Conservation (phyloP, 2,797 vertebrate genomes). For the Hirundo rustica region DNA sequence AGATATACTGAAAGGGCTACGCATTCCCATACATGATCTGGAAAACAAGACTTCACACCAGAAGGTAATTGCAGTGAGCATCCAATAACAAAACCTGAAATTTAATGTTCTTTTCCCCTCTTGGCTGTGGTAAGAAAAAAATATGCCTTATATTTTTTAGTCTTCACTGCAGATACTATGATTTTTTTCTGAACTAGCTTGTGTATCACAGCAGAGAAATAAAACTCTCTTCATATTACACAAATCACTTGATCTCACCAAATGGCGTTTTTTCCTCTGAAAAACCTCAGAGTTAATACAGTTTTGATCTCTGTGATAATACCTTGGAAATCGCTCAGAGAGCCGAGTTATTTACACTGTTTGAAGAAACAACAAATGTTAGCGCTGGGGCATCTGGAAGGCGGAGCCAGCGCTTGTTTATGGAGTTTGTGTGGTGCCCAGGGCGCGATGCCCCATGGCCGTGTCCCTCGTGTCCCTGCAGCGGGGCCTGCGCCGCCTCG, state of each 20-base stretch:
- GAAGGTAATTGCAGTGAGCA: neutral
- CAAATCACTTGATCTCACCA: neutral
- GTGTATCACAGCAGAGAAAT: neutral
- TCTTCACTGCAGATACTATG: neutral
- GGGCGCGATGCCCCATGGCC: neutral
- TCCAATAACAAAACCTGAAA: neutral
- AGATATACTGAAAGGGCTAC: neutral
- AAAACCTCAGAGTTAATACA: neutral
- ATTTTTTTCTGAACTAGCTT: neutral
- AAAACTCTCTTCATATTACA: neutral
- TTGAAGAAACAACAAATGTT: neutral
- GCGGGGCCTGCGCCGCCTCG: constrained; percentile 59
- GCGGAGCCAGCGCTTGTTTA: neutral
- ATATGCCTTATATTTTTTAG: neutral
- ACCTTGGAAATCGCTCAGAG: neutral
- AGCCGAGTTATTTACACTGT: neutral
- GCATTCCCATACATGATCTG: neutral
- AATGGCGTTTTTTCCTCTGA: neutral
- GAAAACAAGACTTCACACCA: neutral
- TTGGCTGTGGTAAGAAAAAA: neutral
- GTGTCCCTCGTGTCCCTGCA: neutral
- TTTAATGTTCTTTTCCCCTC: neutral
- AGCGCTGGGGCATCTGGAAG: neutral
- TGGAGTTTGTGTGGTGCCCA: neutral
- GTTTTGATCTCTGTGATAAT: neutral